Evolutionary conservation across 2,797 vertebrate species (phyloP), one percentile per base, ranked within the genome.

Genomic region (Ptychadena robeensis): DNA sequence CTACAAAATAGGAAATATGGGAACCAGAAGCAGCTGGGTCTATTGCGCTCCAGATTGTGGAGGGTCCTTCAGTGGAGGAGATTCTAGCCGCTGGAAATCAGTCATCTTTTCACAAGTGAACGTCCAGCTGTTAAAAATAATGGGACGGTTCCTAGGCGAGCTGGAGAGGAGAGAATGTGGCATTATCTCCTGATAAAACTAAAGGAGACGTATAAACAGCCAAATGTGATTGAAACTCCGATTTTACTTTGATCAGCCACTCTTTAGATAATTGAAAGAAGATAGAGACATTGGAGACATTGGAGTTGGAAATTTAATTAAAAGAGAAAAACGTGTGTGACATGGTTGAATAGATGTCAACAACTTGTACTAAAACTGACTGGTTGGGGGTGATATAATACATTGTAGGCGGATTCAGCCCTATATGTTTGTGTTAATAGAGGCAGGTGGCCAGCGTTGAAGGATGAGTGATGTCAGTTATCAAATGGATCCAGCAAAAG

Each of bases 41-140:
- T 61, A 73, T 79, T 83, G 57, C 31, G n/a, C 44, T 59, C 66
- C 37, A 44, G 38, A 78, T 44, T 31, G 64, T 67, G 27, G 27
- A 83, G 82, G 73, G 34, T n/a, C 59, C 69, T 73, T 83, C 76
- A 79, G 28, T 31, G 69, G 27, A 22, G 11, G 34, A 79, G 73
- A 79, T 73, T 67, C 59, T 57, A 73, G 63, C 28, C 18, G 44
- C 67, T 31, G 34, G 44, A 82, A 68, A 31, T 79, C 69, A 32
- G 28, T 59, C 57, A 67, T 79, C 61, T 53, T 73, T 68, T 77
- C n/a, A 59, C 73, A 79, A 61, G 63, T 61, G 35, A 73, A 64
- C 18, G 12, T 83, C 82, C 77, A 79, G 76, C 82, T 83, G 82
- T 79, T 83, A 82, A 7, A 61, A 9, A 75, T 82, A 82, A 82